Percentiles rank a stretch among this genome's conserved stretches.
phyloP scores from a whole-genome alignment of 2,888 invertebrate genomes.

The Scrobipalpa costella region DNA sequence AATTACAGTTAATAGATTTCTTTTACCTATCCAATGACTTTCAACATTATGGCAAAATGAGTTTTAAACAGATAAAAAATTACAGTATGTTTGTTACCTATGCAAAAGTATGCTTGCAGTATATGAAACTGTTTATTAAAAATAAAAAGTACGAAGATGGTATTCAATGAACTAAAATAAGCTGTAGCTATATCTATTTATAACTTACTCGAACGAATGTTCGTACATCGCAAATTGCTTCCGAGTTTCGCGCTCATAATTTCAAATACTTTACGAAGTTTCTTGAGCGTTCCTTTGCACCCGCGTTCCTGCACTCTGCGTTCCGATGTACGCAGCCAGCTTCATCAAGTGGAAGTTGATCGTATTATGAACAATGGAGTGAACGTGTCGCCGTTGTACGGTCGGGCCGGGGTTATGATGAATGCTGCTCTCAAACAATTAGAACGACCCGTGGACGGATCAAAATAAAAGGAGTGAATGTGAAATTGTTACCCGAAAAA shows the following conservation, averaged over 20 bases:
- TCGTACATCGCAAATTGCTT: slow-evolving; percentile 3
- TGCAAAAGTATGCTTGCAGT: too few species aligned
- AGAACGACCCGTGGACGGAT: slow-evolving; percentile 34
- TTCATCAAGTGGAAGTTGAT: slow-evolving; percentile 18
- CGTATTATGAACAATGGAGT: slow-evolving; percentile 8
- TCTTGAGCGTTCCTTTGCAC: not conserved
- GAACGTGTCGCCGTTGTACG: not conserved
- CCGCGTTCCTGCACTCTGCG: not conserved
- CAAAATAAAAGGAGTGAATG: slow-evolving; percentile 47
- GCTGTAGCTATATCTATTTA: not conserved
- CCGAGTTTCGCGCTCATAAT: slow-evolving; percentile 6
- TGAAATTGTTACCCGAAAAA: slow-evolving; percentile 37
- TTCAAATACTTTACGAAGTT: slow-evolving; percentile 3
- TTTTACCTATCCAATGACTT: too few species aligned
- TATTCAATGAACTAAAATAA: not conserved
- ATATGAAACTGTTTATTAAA: too few species aligned
- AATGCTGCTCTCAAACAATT: not conserved
- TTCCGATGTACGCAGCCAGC: slow-evolving; percentile 8
- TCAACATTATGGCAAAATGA: too few species aligned
- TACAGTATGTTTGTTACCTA: too few species aligned
- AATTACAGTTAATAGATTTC: not conserved
- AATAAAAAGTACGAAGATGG: too few species aligned
- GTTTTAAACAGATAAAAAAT: too few species aligned
- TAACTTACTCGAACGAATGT: not conserved
- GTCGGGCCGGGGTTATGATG: slow-evolving; percentile 30